phyloP scores from a whole-genome alignment of 2,797 vertebrate species.

The Cryptoprocta ferox region DNA sequence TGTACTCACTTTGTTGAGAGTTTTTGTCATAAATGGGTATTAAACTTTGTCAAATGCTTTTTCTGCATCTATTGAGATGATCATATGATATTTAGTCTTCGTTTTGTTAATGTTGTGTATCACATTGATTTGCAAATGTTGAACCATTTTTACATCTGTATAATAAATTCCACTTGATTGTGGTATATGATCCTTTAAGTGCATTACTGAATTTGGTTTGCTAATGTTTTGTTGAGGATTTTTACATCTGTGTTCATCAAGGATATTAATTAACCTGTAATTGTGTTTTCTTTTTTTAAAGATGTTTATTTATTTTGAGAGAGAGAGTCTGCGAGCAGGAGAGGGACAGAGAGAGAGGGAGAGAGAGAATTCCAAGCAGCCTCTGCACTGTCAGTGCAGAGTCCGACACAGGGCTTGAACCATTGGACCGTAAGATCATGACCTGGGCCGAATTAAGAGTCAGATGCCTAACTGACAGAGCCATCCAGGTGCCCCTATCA shows the following conservation, averaged over 20 bases:
- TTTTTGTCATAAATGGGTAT: neutral
- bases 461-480: no score
- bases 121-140: neutral
- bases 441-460: no score
- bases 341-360: no score
- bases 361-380: no score
- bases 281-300: neutral
- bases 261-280: neutral
- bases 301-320: no score
- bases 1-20: neutral
- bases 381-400: no score
- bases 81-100: neutral
- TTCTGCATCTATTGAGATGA: neutral
- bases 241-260: neutral
- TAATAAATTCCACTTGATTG: neutral
- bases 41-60: neutral
- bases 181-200: neutral
- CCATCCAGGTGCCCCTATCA: neutral
- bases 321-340: no score
- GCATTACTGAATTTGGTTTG: neutral
- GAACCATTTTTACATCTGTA: neutral
- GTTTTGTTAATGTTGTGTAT: neutral
- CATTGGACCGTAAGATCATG: no score
- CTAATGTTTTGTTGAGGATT: neutral
- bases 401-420: no score